phyloP scores from a whole-genome alignment of 2,113 vertebrate genomes.

The Plectropomus leopardus region DNA sequence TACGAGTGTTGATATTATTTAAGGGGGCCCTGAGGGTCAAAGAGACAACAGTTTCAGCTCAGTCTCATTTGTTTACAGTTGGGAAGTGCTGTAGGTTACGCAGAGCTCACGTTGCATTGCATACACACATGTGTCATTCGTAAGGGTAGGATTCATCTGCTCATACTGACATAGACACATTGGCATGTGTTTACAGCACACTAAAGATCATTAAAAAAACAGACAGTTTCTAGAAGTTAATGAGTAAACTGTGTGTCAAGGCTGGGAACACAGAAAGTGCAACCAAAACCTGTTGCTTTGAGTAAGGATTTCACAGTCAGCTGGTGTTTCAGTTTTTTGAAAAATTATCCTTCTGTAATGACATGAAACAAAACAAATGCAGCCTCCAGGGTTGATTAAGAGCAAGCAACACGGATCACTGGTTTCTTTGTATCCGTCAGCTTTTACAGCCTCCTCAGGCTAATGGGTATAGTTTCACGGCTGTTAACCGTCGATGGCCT shows the following conservation, averaged over 20 bases:
- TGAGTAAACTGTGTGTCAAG: slow-evolving; percentile 62
- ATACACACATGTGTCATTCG: background rate
- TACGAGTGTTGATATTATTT: too few relatives aligned
- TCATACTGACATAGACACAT: slow-evolving; percentile 34
- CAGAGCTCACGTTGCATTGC: background rate
- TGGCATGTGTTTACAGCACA: slow-evolving; percentile 25
- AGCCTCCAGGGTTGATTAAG: background rate
- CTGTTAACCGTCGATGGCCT: slow-evolving; percentile 4
- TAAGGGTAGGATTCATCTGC: background rate
- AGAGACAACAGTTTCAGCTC: background rate
- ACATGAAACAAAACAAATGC: slow-evolving; percentile 27
- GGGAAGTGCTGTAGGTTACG: background rate
- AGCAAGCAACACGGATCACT: slow-evolving; percentile 12
- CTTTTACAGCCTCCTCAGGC: slow-evolving; percentile 3
- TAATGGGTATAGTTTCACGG: slow-evolving; percentile 40
- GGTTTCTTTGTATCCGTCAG: slow-evolving; percentile 17
- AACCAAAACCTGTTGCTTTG: background rate
- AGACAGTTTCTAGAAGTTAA: slow-evolving; percentile 42
- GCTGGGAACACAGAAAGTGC: background rate
- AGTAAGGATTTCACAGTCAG: background rate
- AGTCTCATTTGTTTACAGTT: slow-evolving; percentile 17
- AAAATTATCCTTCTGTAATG: slow-evolving; percentile 14
- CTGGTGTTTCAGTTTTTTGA: background rate
- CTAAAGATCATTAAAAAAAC: slow-evolving; percentile 8
- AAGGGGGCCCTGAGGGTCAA: background rate